Evolutionary conservation across 23 tunicate genomes (phyloP), one percentile per base, ranked within the genome.

Genomic region (Ciona savignyi): DNA sequence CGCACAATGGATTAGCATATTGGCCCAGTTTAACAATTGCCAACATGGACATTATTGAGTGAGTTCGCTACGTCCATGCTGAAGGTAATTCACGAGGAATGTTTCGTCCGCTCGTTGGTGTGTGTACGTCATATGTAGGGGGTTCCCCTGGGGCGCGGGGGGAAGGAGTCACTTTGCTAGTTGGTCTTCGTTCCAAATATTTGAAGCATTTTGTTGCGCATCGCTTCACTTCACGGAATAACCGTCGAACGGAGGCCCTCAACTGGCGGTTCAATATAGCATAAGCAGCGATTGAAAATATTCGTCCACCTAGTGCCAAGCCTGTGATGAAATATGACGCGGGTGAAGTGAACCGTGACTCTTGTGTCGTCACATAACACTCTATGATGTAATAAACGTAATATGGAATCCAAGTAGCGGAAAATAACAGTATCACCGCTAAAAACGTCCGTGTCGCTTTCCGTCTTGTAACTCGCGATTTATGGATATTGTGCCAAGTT

Each of bases 201-300:
- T 20, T 22, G 73, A 28, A 69, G 23, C 73, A 69, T 9, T 33
- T 20, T 19, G 15, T 33, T 3, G 33, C 51, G 6, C 51, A 15
- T 32, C 23, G 73, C 34, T 31, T 31, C 1, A 15, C 73, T 3
- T 31, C 49, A 19, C 73, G 4, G 29, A 69, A 33, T 1, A 33
- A 19, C 3, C 34, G 26, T 28, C 51, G 51, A 23, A 74, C 29
- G 1, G 69, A 25, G 1, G 25, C 26, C 29, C 79, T 35, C 4
- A 48, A 74, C 26, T 30, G 61, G n/a, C 79, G 30, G 79, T 74
- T 74, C 25, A 74, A 60, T 33, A 74, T 62, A 2, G 79, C 79
- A 1, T 28, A 48, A 2, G 30, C 26, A 28, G 62, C 27, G 3
- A 74, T 48, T 9, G 79, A 74, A 51, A 65, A 74, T 26, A 33